Conservation (phyloP, 2,113 vertebrate genomes). For the Castor canadensis region DNA sequence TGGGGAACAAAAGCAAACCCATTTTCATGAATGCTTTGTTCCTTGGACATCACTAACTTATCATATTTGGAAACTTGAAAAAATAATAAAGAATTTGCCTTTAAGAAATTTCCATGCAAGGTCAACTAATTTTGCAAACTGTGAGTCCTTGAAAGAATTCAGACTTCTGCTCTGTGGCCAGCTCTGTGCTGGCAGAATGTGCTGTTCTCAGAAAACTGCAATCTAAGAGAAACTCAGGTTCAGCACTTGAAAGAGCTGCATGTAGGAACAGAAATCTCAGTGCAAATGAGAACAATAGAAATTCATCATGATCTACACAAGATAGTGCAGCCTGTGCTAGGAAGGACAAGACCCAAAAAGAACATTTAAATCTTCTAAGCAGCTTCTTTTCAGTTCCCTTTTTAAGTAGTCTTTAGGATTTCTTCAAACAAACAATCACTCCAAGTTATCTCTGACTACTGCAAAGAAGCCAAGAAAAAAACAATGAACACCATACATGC, state of each 20-base stretch:
- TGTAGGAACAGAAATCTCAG: constrained; percentile 18
- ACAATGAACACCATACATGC: background rate
- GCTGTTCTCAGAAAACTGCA: constrained; percentile 18
- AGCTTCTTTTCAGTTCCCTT: constrained; percentile 47
- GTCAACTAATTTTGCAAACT: constrained; percentile 35
- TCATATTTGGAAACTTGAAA: background rate
- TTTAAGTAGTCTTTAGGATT: constrained; percentile 62
- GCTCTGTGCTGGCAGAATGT: background rate
- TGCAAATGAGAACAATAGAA: background rate
- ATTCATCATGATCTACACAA: constrained; percentile 37
- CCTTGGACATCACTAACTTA: background rate
- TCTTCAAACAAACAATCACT: constrained; percentile 26
- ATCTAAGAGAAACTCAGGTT: background rate
- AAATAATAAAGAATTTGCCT: constrained; percentile 8
- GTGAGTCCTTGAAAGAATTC: background rate
- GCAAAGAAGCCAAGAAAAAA: constrained; percentile 30
- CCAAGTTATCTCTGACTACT: constrained; percentile 12
- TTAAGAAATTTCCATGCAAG: background rate
- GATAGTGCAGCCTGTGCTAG: background rate
- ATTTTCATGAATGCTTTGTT: constrained; percentile 20
- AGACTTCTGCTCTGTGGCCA: background rate
- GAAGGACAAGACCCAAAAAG: constrained; percentile 40
- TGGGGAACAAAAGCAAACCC: background rate
- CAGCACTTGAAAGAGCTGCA: constrained; percentile 12
- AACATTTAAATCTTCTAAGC: constrained; percentile 54